A percentile compares a stretch with the other conserved stretches of the same genome.
Evolutionary conservation across 2,888 invertebrate genomes (phyloP).

Genomic region (Melieria crassipennis): DNA sequence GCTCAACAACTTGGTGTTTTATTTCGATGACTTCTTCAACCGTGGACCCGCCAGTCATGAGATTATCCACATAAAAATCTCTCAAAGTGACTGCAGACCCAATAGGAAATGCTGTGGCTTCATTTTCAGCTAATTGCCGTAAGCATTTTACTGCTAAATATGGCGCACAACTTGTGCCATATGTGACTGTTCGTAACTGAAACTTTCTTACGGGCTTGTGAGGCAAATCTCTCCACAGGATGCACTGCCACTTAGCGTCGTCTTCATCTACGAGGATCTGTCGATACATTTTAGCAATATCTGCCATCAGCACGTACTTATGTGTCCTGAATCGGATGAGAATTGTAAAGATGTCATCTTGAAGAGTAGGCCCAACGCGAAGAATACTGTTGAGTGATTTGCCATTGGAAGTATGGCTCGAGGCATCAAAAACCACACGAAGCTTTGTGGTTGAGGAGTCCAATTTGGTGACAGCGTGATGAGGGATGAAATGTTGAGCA

Average conservation of each 20-base stretch:
- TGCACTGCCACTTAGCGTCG: background rate
- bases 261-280: slow-evolving; percentile 11
- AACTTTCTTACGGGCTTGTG: background rate
- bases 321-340: slow-evolving; percentile 11
- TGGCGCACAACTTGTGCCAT: slow-evolving; percentile 6
- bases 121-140: slow-evolving; percentile 1
- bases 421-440: slow-evolving; percentile 24
- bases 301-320: slow-evolving; percentile 16
- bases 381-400: slow-evolving; percentile 4
- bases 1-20: slow-evolving; percentile 26
- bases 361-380: slow-evolving; percentile 19
- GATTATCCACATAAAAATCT: slow-evolving; percentile 9
- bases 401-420: slow-evolving; percentile 16
- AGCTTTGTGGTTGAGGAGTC: slow-evolving; percentile 24
- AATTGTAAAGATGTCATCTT: slow-evolving; percentile 20
- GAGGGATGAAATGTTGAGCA: slow-evolving; percentile 8
- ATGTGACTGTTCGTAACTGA: slow-evolving; percentile 10
- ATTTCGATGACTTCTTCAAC: slow-evolving; percentile 36
- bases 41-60: slow-evolving; percentile 20
- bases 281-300: slow-evolving; percentile 19
- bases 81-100: background rate
- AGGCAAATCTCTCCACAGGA: slow-evolving; percentile 10
- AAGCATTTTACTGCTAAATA: slow-evolving; percentile 13
- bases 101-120: background rate
- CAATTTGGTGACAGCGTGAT: slow-evolving; percentile 20